Evolutionary conservation across 2,113 vertebrate genomes (phyloP).

Genomic region (Ploceus nigricollis): DNA sequence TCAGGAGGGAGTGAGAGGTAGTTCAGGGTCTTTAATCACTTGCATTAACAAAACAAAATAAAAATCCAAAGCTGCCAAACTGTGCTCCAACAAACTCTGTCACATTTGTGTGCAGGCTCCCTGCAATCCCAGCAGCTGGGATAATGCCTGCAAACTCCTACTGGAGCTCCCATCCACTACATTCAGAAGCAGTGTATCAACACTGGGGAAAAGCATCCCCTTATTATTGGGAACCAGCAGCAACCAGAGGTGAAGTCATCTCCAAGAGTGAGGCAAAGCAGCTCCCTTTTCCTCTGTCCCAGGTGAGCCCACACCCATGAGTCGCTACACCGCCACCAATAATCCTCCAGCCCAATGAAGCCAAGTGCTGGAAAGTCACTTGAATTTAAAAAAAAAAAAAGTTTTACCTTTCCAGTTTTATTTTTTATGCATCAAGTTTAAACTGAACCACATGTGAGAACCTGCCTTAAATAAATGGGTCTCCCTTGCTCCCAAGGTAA

Average conservation of each 20-base stretch:
- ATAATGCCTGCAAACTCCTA: background rate
- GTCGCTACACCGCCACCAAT: background rate
- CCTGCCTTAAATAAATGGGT: background rate
- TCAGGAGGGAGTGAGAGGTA: background rate
- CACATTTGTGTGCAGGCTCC: background rate
- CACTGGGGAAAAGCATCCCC: background rate
- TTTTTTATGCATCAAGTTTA: background rate
- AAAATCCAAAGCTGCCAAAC: background rate
- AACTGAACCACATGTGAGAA: background rate
- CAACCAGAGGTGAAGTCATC: background rate
- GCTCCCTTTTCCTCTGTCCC: background rate
- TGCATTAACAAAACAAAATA: background rate
- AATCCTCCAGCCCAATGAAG: background rate
- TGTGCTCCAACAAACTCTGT: background rate
- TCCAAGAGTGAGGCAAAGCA: background rate
- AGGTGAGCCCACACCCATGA: background rate
- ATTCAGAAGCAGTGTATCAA: accelerated
- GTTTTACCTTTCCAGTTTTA: background rate
- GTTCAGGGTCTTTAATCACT: background rate
- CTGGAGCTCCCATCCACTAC: background rate
- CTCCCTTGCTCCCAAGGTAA: background rate
- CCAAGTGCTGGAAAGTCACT: background rate
- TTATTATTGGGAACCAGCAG: background rate
- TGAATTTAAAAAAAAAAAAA: background rate
- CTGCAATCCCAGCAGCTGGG: background rate